These are phyloP conservation scores for Cantharis flavilabris DNA, from an alignment of 2,888 invertebrate genomes.

Conservation along the genomic window DNA sequence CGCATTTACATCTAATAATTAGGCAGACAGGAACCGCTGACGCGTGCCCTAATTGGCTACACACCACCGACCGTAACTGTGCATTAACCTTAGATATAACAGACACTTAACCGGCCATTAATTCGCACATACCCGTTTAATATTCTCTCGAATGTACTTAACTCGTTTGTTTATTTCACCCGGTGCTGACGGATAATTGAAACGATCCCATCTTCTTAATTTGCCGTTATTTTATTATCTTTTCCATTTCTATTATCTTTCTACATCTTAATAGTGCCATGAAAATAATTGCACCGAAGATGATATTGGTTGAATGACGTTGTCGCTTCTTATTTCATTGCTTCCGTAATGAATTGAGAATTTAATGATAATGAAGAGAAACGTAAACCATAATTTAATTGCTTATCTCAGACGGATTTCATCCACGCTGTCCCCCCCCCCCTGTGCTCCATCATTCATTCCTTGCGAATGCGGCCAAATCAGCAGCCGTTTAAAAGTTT, in stretches of 20 bases:
- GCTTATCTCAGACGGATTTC: neutral
- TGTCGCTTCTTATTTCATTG: conserved; percentile 11
- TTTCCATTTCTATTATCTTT: conserved; percentile 14
- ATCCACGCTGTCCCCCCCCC: neutral
- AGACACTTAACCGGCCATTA: conserved; percentile 33
- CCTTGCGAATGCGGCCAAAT: neutral
- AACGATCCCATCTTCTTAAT: conserved; percentile 19
- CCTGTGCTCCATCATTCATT: neutral
- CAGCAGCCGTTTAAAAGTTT: neutral
- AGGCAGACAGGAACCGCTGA: conserved; percentile 31
- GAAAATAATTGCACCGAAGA: conserved; percentile 14
- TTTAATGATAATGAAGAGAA: neutral
- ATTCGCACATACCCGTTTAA: conserved; percentile 29
- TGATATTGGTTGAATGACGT: neutral
- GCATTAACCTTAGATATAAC: conserved; percentile 33
- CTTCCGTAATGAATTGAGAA: conserved; percentile 8
- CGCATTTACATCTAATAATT: conserved; percentile 19
- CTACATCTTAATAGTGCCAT: conserved; percentile 17
- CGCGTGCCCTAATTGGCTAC: conserved; percentile 30
- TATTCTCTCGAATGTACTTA: conserved; percentile 28
- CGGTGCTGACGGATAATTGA: conserved; percentile 20
- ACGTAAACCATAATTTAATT: neutral
- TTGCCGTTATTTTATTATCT: conserved; percentile 19
- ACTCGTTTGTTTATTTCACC: conserved; percentile 24
- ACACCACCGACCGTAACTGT: conserved; percentile 31